phyloP scores from a whole-genome alignment of 2,113 vertebrate species.

The Pluvialis apricaria region DNA sequence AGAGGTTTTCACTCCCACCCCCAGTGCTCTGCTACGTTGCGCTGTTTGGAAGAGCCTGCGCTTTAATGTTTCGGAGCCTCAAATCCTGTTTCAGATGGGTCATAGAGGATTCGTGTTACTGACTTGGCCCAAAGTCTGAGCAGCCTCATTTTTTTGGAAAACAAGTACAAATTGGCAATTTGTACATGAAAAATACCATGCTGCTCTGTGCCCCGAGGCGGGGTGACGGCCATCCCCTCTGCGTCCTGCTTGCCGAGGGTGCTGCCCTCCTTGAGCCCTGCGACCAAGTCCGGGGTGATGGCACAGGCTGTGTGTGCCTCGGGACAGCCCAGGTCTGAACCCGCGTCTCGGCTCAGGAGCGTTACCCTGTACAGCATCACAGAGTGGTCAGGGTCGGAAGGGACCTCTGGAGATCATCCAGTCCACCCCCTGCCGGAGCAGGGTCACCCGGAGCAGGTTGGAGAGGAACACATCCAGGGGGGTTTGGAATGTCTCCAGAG shows the following conservation, averaged over 20 bases:
- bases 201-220: too few species aligned
- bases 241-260: too few species aligned
- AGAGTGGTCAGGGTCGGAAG: neutral
- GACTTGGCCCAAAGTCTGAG: too few species aligned
- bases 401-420: neutral
- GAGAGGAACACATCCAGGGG: neutral
- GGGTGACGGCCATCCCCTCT: too few species aligned
- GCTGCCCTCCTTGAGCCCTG: too few species aligned
- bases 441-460: neutral
- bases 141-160: too few species aligned
- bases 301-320: too few species aligned
- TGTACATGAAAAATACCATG: too few species aligned
- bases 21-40: neutral
- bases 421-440: neutral
- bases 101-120: neutral
- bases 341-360: too few species aligned
- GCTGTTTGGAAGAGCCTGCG: neutral
- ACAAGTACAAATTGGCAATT: too few species aligned
- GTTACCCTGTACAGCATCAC: neutral
- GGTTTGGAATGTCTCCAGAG: neutral
- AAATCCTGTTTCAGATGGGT: neutral
- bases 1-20: neutral
- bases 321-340: too few species aligned
- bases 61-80: neutral
- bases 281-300: too few species aligned